phyloP scores from a whole-genome alignment of 2,797 vertebrate genomes.

The Silurus aristotelis region DNA sequence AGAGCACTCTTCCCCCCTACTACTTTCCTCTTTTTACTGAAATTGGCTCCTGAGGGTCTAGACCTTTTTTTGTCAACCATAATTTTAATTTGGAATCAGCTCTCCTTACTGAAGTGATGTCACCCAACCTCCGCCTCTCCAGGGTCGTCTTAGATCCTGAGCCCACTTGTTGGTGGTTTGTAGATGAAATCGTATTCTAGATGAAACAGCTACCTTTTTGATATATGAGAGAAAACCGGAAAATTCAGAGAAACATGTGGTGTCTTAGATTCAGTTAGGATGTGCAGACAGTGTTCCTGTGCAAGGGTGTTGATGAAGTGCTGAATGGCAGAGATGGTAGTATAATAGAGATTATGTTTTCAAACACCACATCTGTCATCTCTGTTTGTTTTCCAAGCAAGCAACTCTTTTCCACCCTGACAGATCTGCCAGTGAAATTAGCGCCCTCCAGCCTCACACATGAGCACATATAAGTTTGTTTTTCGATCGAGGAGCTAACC shows the following conservation, averaged over 20 bases:
- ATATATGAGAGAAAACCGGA: not conserved
- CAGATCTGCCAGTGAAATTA: constrained; percentile 1
- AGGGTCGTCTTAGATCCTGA: too few species aligned
- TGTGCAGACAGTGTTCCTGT: not conserved
- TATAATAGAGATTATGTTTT: constrained; percentile 5
- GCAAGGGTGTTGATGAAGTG: not conserved
- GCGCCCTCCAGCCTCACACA: not conserved
- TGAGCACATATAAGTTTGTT: not conserved
- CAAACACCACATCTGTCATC: not conserved
- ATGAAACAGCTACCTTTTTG: not conserved
- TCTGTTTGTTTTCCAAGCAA: constrained; percentile 13
- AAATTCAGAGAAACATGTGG: not conserved
- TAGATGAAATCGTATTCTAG: not conserved
- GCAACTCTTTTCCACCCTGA: constrained; percentile 7
- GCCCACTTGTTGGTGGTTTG: too few species aligned
- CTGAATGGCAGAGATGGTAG: not conserved
- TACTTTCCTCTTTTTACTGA: too few species aligned
- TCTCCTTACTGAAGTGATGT: too few species aligned
- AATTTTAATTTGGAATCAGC: too few species aligned
- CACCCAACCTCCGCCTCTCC: too few species aligned
- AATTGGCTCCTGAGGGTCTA: too few species aligned
- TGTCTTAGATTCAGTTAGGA: not conserved
- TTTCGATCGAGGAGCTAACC: not conserved
- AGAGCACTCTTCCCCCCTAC: too few species aligned
- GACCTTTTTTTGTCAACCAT: too few species aligned